These are phyloP conservation scores for Apogon hyalosoma DNA, from an alignment of 2,797 vertebrate genomes.

Conservation along the genomic window DNA sequence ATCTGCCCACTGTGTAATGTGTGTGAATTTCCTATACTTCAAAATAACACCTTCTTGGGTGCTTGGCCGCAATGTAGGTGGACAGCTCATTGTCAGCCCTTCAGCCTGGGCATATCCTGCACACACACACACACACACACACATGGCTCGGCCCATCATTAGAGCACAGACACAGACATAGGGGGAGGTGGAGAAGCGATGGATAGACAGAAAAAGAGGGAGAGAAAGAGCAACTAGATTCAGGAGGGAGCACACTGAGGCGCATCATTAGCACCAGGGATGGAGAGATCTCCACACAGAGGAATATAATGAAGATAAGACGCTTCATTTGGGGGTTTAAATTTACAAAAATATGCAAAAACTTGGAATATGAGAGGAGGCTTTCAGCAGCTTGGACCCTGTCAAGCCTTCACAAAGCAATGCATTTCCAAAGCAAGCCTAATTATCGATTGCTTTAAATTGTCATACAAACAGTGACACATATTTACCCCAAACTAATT, in stretches of 20 bases:
- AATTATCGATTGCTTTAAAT: constrained; percentile 56
- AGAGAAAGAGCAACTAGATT: constrained; percentile 36
- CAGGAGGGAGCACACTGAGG: constrained; percentile 51
- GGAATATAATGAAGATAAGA: constrained; percentile 54
- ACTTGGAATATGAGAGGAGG: constrained; percentile 11
- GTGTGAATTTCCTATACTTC: constrained; percentile 41
- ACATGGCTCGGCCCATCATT: constrained; percentile 64
- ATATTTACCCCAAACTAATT: constrained; percentile 39
- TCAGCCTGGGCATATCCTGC: constrained; percentile 46
- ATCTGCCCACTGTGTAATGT: constrained; percentile 23
- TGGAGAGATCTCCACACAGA: constrained; percentile 54
- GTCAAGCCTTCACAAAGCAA: constrained; percentile 28
- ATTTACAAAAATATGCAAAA: constrained; percentile 56
- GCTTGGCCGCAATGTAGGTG: constrained; percentile 65
- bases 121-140: constrained; percentile 30
- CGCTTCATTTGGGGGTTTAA: constrained; percentile 46
- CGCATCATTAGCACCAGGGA: constrained; percentile 60
- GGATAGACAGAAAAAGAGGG: constrained; percentile 40
- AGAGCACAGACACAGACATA: constrained; percentile 49
- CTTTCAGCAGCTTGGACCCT: constrained; percentile 26
- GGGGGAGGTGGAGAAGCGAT: constrained; percentile 37
- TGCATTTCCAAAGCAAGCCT: constrained; percentile 21
- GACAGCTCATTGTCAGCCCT: constrained; percentile 69
- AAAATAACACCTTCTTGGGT: constrained; percentile 46
- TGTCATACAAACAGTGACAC: constrained; percentile 1